These are phyloP conservation scores for Lithophane leautieri DNA, from an alignment of 2,888 invertebrate genomes.

Conservation along the genomic window DNA sequence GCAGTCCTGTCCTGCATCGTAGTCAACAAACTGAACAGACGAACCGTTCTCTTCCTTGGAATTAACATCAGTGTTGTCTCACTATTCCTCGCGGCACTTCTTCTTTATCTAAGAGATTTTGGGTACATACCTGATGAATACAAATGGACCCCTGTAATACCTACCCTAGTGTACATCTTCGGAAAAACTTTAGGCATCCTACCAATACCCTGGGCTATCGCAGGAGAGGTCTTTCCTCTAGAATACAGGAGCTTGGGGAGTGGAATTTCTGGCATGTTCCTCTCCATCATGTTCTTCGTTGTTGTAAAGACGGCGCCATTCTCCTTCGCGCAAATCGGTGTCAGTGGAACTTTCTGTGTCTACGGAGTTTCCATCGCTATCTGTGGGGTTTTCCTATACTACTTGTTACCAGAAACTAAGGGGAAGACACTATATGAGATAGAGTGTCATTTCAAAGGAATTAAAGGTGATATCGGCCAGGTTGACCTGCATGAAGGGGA, in stretches of 20 bases:
- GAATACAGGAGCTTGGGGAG: conserved; percentile 92
- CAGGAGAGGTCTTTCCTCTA: conserved; percentile 93
- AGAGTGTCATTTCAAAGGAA: conserved; percentile 89
- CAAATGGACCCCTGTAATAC: conserved; percentile 87
- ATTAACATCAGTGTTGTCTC: conserved; percentile 90
- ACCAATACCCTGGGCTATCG: conserved; percentile 93
- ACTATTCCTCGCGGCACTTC: conserved; percentile 87
- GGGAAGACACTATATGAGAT: conserved; percentile 92
- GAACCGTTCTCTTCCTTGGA: conserved; percentile 91
- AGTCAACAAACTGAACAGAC: conserved; percentile 90
- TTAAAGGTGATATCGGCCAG: conserved; percentile 60
- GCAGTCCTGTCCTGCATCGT: conserved; percentile 91
- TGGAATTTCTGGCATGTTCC: conserved; percentile 91
- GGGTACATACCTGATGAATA: conserved; percentile 79
- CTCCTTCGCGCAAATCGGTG: conserved; percentile 88
- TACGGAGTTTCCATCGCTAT: conserved; percentile 90
- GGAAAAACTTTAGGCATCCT: conserved; percentile 91
- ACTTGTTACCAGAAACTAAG: conserved; percentile 92
- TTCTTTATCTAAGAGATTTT: conserved; percentile 82
- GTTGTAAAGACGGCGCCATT: conserved; percentile 92
- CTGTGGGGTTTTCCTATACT: conserved; percentile 90
- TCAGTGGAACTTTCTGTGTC: conserved; percentile 90
- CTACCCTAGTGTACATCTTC: conserved; percentile 89
- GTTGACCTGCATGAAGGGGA: conserved; percentile 75
- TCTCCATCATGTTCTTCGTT: conserved; percentile 91